These are phyloP conservation scores for Archips xylosteana DNA, from an alignment of 2,888 invertebrate species.

Conservation along the genomic window DNA sequence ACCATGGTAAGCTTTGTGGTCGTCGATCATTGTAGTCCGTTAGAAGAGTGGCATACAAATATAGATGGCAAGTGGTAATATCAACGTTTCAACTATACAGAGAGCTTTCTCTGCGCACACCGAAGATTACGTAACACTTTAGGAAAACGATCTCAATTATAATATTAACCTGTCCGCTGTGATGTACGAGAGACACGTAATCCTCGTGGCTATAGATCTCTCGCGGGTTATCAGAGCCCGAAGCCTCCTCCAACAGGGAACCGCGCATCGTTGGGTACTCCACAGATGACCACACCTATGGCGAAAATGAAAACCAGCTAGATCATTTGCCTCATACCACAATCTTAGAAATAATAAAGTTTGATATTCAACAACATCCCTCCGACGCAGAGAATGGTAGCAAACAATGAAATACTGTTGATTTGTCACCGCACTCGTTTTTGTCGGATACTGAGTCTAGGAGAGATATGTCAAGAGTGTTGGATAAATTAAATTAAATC, in stretches of 20 bases:
- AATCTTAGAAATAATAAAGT: background rate
- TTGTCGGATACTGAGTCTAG: too few relatives aligned
- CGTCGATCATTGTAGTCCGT: too few relatives aligned
- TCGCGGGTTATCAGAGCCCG: conserved; percentile 85
- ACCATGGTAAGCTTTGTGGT: too few relatives aligned
- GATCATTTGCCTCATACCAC: background rate
- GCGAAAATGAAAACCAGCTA: background rate
- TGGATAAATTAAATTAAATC: too few relatives aligned
- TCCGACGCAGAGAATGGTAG: too few relatives aligned
- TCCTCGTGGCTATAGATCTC: conserved; percentile 92
- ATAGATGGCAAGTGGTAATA: too few relatives aligned
- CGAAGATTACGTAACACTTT: background rate
- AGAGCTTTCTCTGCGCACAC: background rate
- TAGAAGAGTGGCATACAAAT: too few relatives aligned
- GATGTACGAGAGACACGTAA: conserved; percentile 92
- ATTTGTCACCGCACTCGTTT: too few relatives aligned
- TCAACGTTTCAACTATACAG: too few relatives aligned
- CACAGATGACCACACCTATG: conserved; percentile 92
- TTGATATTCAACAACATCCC: too few relatives aligned
- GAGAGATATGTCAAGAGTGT: too few relatives aligned
- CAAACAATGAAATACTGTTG: too few relatives aligned
- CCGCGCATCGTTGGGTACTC: conserved; percentile 89
- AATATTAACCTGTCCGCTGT: conserved; percentile 88
- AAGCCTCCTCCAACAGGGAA: conserved; percentile 83
- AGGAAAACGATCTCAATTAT: background rate